Evolutionary conservation across 2,797 vertebrate genomes (phyloP), one percentile per base, ranked within the genome.

Genomic region (Crenuchus spilurus): DNA sequence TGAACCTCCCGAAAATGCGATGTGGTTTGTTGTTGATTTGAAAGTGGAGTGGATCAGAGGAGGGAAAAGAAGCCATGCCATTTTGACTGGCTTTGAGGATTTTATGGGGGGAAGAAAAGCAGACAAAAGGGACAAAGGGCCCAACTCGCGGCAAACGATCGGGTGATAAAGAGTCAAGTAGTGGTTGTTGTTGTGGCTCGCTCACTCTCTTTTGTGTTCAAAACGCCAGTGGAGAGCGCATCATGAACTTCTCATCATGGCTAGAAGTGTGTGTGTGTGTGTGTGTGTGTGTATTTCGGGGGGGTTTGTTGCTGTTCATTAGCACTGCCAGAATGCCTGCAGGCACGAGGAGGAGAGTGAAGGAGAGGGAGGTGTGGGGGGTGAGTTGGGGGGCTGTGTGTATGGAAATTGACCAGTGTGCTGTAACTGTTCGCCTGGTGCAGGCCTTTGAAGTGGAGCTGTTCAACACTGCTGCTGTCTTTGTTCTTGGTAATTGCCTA

Each of bases 401-500:
- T 93, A 94, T 94, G 92, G 92, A 94, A 94, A 93, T 94, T 91
- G 93, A 92, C 92, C 91, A 92, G 90, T 90, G 84, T 87, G 90
- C 85, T 91, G 84, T 91, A 93, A 92, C 91, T 85, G 90, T 92
- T 92, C 85, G 89, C 90, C 91, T 90, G 87, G 84, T 79, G 84
- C 75, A 83, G 84, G 84, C 84, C 90, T 94, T 94, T 93, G 92
- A 94, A 91, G 93, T 93, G 88, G 51, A 88, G 88, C 89, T 91
- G 91, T 90, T 92, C 85, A 82, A 85, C 91, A 83, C 88, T 85
- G 87, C 86, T 83, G 88, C 86, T 83, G 72, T 85, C 92, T 92
- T 93, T 94, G 92, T 94, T 94, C 93, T 93, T 92, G 90, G 86
- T 94, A 94, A 94, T 94, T 94, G 91, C 90, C 90, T 94, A 94